Evolutionary conservation across 2,113 vertebrate genomes (phyloP).

Genomic region (Rhodinocichla rosea): DNA sequence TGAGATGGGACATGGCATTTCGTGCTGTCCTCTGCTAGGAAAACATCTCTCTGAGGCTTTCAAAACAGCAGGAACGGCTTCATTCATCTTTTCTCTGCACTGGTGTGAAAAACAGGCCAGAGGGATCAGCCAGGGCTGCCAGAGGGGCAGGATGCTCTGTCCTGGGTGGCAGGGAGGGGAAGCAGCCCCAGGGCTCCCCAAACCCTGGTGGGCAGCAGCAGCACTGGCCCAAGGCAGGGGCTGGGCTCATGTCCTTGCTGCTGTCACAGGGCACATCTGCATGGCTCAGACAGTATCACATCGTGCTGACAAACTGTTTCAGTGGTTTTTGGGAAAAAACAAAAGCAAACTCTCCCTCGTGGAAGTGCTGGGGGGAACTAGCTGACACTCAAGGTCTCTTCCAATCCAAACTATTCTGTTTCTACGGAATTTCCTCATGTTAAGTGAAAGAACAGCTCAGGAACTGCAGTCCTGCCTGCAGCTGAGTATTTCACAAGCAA

Average conservation of each 20-base stretch:
- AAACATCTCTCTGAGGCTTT: neutral
- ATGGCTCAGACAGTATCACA: no score
- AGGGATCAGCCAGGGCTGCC: neutral
- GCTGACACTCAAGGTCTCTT: neutral
- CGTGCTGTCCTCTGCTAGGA: neutral
- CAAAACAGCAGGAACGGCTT: neutral
- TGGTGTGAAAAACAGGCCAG: neutral
- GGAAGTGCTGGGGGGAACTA: neutral
- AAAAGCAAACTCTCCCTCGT: neutral
- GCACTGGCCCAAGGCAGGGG: neutral
- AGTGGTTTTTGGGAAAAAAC: neutral
- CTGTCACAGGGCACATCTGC: neutral
- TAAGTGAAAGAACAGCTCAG: neutral
- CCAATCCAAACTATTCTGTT: neutral
- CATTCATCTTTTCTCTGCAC: neutral
- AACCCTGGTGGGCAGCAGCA: neutral
- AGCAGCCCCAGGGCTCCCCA: neutral
- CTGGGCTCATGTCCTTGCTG: neutral
- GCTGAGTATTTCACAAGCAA: neutral
- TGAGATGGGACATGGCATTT: neutral
- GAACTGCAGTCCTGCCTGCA: neutral
- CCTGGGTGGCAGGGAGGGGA: neutral
- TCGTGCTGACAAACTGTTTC: fast-evolving
- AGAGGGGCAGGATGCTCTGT: neutral
- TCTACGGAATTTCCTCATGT: neutral